These are phyloP conservation scores for Mantis religiosa DNA, from an alignment of 2,888 invertebrate genomes.

Conservation along the genomic window DNA sequence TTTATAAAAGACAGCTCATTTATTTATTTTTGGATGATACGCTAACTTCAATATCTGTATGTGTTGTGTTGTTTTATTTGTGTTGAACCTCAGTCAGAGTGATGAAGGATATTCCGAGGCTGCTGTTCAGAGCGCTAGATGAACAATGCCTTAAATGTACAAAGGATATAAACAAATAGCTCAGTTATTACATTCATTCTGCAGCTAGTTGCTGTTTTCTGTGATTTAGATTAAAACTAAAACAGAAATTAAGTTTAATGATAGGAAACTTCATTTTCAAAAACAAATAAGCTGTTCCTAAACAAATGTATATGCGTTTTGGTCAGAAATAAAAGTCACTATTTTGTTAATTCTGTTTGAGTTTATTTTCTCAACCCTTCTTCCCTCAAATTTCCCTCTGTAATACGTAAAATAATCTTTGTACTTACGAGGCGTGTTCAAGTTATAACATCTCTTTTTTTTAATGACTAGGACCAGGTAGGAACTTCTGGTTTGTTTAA, in stretches of 20 bases:
- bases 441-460: no score
- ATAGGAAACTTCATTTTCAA: neutral
- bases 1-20: neutral
- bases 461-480: no score
- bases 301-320: neutral
- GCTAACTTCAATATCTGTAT: neutral
- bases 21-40: neutral
- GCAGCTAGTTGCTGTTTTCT: neutral
- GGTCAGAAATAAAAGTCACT: neutral
- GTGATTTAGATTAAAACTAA: neutral
- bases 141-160: neutral
- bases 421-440: no score
- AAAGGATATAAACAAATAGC: neutral
- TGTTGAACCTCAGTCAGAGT: neutral
- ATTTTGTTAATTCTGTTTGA: neutral
- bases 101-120: neutral
- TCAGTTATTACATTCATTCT: neutral
- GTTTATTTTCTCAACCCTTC: neutral
- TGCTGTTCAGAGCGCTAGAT: neutral
- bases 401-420: no score
- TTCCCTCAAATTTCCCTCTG: neutral
- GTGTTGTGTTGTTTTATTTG: neutral
- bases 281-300: neutral
- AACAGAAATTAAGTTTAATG: neutral
- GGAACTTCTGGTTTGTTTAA: no score